Evolutionary conservation across 2,888 invertebrate genomes (phyloP).

Genomic region (Eupithecia vulgata): DNA sequence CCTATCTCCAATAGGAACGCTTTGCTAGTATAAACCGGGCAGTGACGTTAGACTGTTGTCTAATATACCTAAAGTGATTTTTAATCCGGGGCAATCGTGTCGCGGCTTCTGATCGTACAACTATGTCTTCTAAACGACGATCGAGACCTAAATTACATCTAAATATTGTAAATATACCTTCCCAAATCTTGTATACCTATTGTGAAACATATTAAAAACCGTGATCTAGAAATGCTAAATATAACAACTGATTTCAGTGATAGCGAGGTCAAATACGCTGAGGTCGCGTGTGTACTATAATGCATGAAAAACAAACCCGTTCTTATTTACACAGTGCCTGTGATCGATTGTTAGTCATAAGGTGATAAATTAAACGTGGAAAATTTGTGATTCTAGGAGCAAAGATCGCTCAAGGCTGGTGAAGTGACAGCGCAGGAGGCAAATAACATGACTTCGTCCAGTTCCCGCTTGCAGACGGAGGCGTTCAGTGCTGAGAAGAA

Average conservation of each 20-base stretch:
- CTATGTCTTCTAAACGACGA: constrained; percentile 76
- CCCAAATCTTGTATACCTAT: constrained; percentile 72
- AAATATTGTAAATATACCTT: constrained; percentile 73
- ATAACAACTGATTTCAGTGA: constrained; percentile 60
- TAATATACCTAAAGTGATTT: constrained; percentile 71
- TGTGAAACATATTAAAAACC: constrained; percentile 65
- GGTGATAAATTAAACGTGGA: constrained; percentile 26
- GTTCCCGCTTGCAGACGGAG: constrained; percentile 93
- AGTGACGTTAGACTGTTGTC: constrained; percentile 72
- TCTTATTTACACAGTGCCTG: constrained; percentile 18
- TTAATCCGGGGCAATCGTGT: constrained; percentile 65
- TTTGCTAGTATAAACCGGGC: constrained; percentile 69
- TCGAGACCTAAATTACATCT: constrained; percentile 78
- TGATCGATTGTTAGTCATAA: constrained; percentile 32
- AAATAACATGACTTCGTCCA: constrained; percentile 92
- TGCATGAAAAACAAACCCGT: constrained; percentile 23
- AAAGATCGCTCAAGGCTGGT: constrained; percentile 91
- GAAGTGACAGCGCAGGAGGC: constrained; percentile 94
- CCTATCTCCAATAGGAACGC: constrained; percentile 79
- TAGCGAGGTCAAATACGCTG: constrained; percentile 58
- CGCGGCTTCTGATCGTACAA: constrained; percentile 59
- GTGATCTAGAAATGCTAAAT: constrained; percentile 49
- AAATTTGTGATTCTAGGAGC: constrained; percentile 86
- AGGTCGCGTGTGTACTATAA: constrained; percentile 29
- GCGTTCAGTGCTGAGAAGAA: constrained; percentile 93